Evolutionary conservation across 2,888 invertebrate species (phyloP), one percentile per base, ranked within the genome.

Genomic region (Acrocyrtus sp.): DNA sequence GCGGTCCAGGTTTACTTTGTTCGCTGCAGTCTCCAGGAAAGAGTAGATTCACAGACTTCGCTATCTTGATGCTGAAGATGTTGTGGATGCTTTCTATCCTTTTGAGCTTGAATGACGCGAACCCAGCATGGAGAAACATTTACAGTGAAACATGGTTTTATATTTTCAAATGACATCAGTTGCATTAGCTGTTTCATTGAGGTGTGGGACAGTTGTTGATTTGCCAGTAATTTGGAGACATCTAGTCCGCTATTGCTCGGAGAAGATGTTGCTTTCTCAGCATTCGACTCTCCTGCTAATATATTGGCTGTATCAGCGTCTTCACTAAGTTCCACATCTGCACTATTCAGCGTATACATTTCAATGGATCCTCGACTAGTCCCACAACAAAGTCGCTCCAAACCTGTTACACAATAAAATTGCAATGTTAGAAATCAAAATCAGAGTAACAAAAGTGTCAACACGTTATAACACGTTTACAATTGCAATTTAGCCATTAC

Each of bases 121-220:
- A 91, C 92, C 96, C 96, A 96, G 22, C 95, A 96, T 3, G 94
- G 91, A 0, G 96, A 95, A 2, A 95, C 94, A 17, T 94, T 95
- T 0, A 95, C 94, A 61, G 92, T 90, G 83, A 94, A 96, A 0
- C 89, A 86, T 0, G 89, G 88, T 80, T 88, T 88, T 67, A 90
- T 84, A 75, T 88, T 88, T 82, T 93, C 93, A 82, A 93, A 93
- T 76, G 90, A 89, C 1, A 92, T 93, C 66, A 96, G 85, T 45
- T 89, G 88, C 81, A 92, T 90, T 58, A 96, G 86, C 15, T 88
- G 86, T 78, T 90, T 88, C 78, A 77, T 72, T 2, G 75, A 69
- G 10, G 51, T 50, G 15, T 74, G 56, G 3, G 63, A 72, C 21
- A 76, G 45, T 3, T 47, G 10, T 29, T 76, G 74, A 34, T 75